Evolutionary conservation across 1,140 invertebrate species (phyloP), one percentile per base, ranked within the genome.

Genomic region (Melipona quadrifasciata): DNA sequence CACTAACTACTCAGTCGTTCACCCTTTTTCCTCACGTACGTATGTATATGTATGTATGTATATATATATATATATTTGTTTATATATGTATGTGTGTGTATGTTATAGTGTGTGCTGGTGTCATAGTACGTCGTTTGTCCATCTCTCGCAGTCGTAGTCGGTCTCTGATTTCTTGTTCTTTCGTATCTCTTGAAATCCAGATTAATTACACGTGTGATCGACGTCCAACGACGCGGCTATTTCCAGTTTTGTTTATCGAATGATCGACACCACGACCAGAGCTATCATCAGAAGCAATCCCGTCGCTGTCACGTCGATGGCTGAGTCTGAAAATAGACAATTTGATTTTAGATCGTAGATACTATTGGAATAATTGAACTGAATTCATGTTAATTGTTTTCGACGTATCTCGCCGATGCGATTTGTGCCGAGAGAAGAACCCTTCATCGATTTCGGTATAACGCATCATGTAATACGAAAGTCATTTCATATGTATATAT

Each of bases 1-100:
- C 90, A 89, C 90, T 93, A 93, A 88, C 89, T 93, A 93, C 87
- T 88, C 90, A 86, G 88, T 93, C 92, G 92, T 91, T 93, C 92
- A 91, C 92, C 75, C 75, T 24, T 57, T 89, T 80, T 88, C 85
- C 90, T 47, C 80, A 61, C 76, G 68, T 79, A 58, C 67, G 64
- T 55, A n/a, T 74, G 21, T 67, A 27, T 24, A 17, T 19, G 12
- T 61, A n/a, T n/a, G n/a, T n/a, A n/a, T n/a, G n/a, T n/a, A n/a
- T n/a, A n/a, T n/a, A 51, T 24, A 27, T 3, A 73, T 21, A 31
- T 19, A 10, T 24, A 27, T 72, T 16, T 24, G 55, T 57, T 57
- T 57, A 57, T 57, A 57, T 27, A 24, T 87, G 81, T 82, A 85
- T 88, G 31, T 86, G 61, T 76, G 31, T 31, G 31, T 27, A 24